Conservation (phyloP, 2,113 vertebrate genomes). For the Zootoca vivipara region DNA sequence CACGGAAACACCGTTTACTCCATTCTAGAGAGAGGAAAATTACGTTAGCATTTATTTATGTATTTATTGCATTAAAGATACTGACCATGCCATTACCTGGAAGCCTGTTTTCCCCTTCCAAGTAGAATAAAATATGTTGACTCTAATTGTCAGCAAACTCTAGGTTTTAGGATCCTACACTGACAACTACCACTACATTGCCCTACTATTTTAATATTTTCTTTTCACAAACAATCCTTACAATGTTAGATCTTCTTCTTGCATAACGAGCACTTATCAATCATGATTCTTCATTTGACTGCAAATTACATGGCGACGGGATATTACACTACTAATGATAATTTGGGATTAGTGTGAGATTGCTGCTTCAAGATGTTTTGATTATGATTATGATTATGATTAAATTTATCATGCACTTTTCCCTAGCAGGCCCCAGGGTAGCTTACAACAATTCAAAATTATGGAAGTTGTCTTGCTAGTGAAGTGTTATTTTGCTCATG, state of each 20-base stretch:
- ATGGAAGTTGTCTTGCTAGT: not conserved
- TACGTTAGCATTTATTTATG: not conserved
- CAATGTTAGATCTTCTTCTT: not conserved
- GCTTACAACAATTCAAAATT: too few relatives aligned
- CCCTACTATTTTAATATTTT: not conserved
- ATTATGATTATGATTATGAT: too few relatives aligned
- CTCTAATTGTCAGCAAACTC: not conserved
- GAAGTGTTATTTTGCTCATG: not conserved
- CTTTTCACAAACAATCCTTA: not conserved
- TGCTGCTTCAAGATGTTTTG: not conserved
- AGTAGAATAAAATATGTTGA: not conserved
- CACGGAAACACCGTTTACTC: too few relatives aligned
- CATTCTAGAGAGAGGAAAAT: not conserved
- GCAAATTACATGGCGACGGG: not conserved
- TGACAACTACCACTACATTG: not conserved
- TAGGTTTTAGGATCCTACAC: not conserved
- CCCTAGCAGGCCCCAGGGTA: too few relatives aligned
- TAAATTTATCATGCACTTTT: too few relatives aligned
- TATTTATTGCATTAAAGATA: not conserved
- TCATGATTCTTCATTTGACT: not conserved
- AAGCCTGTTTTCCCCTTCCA: not conserved
- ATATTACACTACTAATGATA: not conserved
- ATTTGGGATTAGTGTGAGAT: not conserved
- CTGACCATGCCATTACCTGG: not conserved
- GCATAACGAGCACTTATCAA: not conserved